Evolutionary conservation across 2,888 invertebrate species (phyloP).

Genomic region (Tetragonisca angustula): DNA sequence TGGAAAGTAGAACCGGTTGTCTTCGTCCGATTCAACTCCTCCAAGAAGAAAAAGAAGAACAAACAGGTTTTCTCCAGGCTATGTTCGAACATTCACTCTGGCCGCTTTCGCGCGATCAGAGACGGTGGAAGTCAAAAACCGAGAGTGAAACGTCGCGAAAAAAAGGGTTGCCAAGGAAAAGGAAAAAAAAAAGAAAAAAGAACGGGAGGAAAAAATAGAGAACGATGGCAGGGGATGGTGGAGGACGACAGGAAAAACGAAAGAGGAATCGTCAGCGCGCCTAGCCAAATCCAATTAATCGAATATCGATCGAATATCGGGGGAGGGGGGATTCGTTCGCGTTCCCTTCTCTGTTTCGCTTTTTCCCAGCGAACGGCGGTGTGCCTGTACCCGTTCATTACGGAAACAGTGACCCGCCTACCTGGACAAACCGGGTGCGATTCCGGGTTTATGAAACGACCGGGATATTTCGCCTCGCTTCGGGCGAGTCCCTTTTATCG

Average conservation of each 20-base stretch:
- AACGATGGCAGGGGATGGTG: neutral
- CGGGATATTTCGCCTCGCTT: slow-evolving; percentile 35
- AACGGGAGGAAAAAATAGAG: neutral
- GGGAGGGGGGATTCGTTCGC: neutral
- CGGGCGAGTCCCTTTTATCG: slow-evolving; percentile 50
- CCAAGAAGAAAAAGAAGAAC: no score
- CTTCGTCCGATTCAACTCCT: neutral
- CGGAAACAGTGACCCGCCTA: slow-evolving; percentile 58
- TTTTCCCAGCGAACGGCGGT: slow-evolving; percentile 17
- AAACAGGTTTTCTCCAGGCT: neutral
- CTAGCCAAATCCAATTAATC: slow-evolving; percentile 55
- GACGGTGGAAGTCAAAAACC: slow-evolving; percentile 16
- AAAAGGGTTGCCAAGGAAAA: no score
- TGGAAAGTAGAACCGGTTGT: neutral
- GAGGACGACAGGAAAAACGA: neutral
- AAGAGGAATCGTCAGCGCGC: slow-evolving; percentile 20
- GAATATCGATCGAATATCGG: slow-evolving; percentile 47
- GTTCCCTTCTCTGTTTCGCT: slow-evolving; percentile 28
- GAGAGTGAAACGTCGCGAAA: slow-evolving; percentile 13
- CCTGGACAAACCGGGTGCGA: slow-evolving; percentile 50
- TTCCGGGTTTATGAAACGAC: slow-evolving; percentile 42
- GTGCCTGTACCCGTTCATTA: slow-evolving; percentile 48
- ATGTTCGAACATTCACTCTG: neutral
- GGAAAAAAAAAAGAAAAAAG: neutral
- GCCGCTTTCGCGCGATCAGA: neutral